Evolutionary conservation across 2,888 invertebrate genomes (phyloP).

Genomic region (Drosophila crucigera): DNA sequence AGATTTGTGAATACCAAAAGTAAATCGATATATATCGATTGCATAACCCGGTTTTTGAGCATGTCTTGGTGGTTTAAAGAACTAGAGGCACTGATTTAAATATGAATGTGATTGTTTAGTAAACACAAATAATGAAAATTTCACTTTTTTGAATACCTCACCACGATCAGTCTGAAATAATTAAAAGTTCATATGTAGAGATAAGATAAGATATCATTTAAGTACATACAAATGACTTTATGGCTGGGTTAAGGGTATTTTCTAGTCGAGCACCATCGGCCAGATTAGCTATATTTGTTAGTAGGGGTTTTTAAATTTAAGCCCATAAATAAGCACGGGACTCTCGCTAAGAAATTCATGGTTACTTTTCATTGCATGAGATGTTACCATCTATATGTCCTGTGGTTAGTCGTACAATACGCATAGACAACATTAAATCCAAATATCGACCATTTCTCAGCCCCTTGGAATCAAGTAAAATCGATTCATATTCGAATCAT

Average conservation of each 20-base stretch:
- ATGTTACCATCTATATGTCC: background rate
- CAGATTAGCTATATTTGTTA: background rate
- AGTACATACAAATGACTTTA: background rate
- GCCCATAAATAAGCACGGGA: background rate
- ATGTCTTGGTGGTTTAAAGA: background rate
- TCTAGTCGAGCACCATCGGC: background rate
- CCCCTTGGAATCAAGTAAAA: background rate
- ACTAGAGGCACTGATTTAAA: background rate
- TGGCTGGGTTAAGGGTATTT: background rate
- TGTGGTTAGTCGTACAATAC: background rate
- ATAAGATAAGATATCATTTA: constrained; percentile 10
- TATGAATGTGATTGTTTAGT: background rate
- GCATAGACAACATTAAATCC: background rate
- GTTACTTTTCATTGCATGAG: constrained; percentile 4
- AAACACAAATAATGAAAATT: background rate
- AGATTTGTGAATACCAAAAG: background rate
- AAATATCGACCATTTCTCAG: background rate
- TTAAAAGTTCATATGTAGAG: background rate
- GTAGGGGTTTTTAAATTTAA: background rate
- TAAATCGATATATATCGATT: background rate
- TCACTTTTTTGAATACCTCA: constrained; percentile 1
- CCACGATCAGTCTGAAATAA: background rate
- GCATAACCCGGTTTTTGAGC: background rate
- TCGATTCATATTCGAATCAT: background rate
- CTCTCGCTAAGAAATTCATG: background rate